A percentile compares a stretch with the other conserved stretches of the same genome.
Conservation (phyloP, 2,888 invertebrate species). For the Ischnus inquisitorius region DNA sequence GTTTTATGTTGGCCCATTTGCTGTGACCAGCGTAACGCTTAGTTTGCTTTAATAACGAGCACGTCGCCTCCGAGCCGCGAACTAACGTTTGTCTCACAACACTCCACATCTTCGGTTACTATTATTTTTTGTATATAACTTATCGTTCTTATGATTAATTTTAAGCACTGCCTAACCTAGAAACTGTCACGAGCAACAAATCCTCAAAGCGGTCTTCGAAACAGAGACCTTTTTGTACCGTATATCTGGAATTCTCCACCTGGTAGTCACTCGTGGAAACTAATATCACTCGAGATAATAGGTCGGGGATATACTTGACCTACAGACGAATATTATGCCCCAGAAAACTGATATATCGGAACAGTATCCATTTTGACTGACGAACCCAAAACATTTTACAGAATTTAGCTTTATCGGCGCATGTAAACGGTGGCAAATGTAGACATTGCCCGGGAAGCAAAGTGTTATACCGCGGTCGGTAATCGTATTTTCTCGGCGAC, state of each 20-base stretch:
- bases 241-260: slow-evolving; percentile 1
- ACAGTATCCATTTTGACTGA: background rate
- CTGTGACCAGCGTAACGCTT: slow-evolving; percentile 89
- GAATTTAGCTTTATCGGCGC: no score
- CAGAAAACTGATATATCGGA: background rate
- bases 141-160: background rate
- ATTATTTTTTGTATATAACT: background rate
- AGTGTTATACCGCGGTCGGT: no score
- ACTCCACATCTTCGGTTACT: slow-evolving; percentile 51
- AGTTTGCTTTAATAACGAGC: slow-evolving; percentile 47
- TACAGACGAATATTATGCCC: background rate
- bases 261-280: background rate
- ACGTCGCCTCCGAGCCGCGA: slow-evolving; percentile 20
- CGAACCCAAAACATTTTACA: no score
- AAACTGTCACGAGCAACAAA: slow-evolving; percentile 36
- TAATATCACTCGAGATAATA: background rate
- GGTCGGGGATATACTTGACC: background rate
- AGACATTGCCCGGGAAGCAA: no score
- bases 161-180: slow-evolving; percentile 36
- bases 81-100: slow-evolving; percentile 34
- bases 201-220: background rate
- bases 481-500: no score
- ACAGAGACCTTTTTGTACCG: background rate
- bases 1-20: slow-evolving; percentile 92
- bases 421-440: no score